Percentiles rank a stretch among this genome's conserved stretches.
phyloP scores from a whole-genome alignment of 2,113 vertebrate species.

The Python bivittatus region DNA sequence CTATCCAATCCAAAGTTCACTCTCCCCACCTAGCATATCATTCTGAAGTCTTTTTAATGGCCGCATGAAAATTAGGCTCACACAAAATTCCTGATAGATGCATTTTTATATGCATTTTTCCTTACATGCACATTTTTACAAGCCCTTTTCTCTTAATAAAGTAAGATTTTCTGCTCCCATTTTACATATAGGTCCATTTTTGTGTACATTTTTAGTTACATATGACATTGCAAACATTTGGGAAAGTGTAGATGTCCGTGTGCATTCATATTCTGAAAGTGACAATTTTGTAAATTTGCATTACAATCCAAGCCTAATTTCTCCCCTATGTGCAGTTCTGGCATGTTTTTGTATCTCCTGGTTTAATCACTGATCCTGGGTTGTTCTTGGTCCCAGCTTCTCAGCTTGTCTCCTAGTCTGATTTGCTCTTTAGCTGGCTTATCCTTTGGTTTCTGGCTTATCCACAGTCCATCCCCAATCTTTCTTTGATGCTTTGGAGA shows the following conservation, averaged over 20 bases:
- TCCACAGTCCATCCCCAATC: background rate
- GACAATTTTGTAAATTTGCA: background rate
- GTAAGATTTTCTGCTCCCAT: background rate
- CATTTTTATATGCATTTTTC: background rate
- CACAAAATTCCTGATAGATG: background rate
- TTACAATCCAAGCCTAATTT: background rate
- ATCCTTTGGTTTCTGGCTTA: background rate
- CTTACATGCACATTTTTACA: background rate
- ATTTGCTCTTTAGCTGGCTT: background rate
- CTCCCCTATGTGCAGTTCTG: background rate
- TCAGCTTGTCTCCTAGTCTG: background rate
- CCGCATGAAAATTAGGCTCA: background rate
- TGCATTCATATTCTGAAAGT: background rate
- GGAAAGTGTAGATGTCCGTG: background rate
- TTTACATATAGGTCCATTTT: background rate
- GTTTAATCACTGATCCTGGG: background rate
- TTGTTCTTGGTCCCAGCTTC: background rate
- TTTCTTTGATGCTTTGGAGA: slow-evolving; percentile 1
- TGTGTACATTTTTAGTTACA: background rate
- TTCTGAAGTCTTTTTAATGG: background rate
- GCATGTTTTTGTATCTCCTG: background rate
- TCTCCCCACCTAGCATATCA: background rate
- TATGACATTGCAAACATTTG: background rate
- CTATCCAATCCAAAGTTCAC: background rate
- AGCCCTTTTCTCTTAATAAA: background rate